Conservation (phyloP, 2,888 invertebrate species). For the Diplazon laetatorius region DNA sequence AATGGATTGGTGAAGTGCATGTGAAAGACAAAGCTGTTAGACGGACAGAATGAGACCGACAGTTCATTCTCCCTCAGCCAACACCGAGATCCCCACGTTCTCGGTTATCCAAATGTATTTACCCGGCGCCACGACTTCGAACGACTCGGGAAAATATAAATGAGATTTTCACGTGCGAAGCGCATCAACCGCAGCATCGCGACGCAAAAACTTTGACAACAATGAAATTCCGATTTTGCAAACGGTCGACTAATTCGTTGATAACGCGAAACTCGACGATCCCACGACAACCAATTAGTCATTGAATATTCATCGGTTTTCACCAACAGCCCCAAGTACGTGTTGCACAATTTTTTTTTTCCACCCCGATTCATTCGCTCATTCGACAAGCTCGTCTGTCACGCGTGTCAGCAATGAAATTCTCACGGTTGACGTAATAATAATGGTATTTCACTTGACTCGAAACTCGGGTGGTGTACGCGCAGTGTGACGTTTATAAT, state of each 20-base stretch:
- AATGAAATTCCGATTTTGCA: conserved; percentile 35
- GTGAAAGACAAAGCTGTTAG: conserved; percentile 52
- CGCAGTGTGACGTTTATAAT: conserved; percentile 16
- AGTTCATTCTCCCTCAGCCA: conserved; percentile 45
- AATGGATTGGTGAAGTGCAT: conserved; percentile 6
- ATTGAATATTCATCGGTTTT: conserved; percentile 29
- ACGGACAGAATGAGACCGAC: conserved; percentile 7
- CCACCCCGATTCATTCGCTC: conserved; percentile 51
- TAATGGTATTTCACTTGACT: conserved; percentile 34
- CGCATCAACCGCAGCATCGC: conserved; percentile 1
- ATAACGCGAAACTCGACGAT: not conserved
- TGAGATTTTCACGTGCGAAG: conserved; percentile 37
- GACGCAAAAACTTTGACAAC: conserved; percentile 16
- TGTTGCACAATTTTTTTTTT: no score
- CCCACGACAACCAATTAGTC: not conserved
- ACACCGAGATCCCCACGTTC: conserved; percentile 35
- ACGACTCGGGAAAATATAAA: conserved; percentile 21
- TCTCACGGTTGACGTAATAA: conserved; percentile 44
- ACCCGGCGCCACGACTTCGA: conserved; percentile 23
- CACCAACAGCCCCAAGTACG: not conserved
- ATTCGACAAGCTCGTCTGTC: conserved; percentile 17
- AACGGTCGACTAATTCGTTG: conserved; percentile 16
- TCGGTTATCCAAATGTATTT: conserved; percentile 59
- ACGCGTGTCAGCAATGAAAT: conserved; percentile 39
- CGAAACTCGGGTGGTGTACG: no score